A percentile compares a stretch with the other conserved stretches of the same genome.
Evolutionary conservation across 2,113 vertebrate genomes (phyloP).

Genomic region (Alosa alosa): DNA sequence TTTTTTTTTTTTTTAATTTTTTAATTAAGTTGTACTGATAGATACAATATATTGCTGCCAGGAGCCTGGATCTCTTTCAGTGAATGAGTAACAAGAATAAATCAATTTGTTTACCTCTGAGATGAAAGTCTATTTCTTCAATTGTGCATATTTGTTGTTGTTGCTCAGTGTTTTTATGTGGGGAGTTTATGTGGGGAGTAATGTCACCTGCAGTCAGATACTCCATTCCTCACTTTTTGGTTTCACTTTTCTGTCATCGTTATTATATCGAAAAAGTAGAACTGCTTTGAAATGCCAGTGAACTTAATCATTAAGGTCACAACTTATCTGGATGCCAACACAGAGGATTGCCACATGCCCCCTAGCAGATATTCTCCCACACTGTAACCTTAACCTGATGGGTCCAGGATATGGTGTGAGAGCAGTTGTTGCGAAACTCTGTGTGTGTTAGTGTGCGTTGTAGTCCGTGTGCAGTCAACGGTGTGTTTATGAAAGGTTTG

Average conservation of each 20-base stretch:
- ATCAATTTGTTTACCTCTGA: not conserved
- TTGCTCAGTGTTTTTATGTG: not conserved
- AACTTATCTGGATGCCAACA: not conserved
- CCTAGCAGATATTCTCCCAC: not conserved
- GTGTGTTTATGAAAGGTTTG: no score
- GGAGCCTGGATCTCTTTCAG: not conserved
- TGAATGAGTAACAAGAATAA: not conserved
- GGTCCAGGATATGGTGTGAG: not conserved
- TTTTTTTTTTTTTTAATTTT: not conserved
- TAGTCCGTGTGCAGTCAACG: no score
- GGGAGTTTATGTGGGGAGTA: no score
- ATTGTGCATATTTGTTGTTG: no score
- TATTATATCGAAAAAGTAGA: not conserved
- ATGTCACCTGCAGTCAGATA: not conserved
- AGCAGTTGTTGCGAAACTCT: not conserved
- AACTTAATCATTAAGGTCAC: not conserved
- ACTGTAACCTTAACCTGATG: not conserved
- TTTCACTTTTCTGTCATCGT: not conserved
- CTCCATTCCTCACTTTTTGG: not conserved
- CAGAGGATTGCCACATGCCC: not conserved
- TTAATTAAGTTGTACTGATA: not conserved
- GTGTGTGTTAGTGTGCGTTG: not conserved
- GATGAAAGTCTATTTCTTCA: not conserved
- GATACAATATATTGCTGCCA: not conserved
- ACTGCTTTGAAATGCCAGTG: not conserved